These are phyloP conservation scores for Darevskia nairensis DNA, from an alignment of 2,797 vertebrate species.

Conservation along the genomic window DNA sequence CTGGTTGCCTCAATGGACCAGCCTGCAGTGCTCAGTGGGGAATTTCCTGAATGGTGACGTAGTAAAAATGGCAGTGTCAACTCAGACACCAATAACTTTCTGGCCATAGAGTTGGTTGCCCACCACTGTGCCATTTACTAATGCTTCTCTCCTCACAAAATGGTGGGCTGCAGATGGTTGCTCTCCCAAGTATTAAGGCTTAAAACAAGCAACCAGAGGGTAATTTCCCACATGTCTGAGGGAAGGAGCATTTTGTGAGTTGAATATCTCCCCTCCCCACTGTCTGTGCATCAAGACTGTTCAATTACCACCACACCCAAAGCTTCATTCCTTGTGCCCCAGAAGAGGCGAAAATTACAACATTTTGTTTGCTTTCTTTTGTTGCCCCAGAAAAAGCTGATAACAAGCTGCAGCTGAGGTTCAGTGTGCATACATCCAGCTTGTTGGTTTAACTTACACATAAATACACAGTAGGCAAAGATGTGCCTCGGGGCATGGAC, in stretches of 20 bases:
- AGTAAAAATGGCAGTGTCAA: no score
- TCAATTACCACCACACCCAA: constrained; percentile 68
- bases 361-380: constrained; percentile 70
- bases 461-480: constrained; percentile 54
- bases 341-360: constrained; percentile 62
- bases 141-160: background rate
- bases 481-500: constrained; percentile 50
- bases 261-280: constrained; percentile 44
- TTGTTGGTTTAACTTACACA: constrained; percentile 66
- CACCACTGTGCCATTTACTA: background rate
- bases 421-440: constrained; percentile 52
- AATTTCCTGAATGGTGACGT: no score
- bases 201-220: background rate
- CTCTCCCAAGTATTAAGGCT: background rate
- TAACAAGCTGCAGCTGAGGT: constrained; percentile 67
- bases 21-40: no score
- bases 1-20: no score
- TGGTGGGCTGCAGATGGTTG: background rate
- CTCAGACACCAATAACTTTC: background rate
- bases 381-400: constrained; percentile 65
- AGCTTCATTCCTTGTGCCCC: constrained; percentile 61
- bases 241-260: constrained; percentile 1
- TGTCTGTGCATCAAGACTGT: constrained; percentile 55
- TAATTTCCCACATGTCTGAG: background rate
- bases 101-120: background rate